phyloP scores from a whole-genome alignment of 30 jellyfish, hydroid and myxozoan genomes.

The Nemopilema nomurai region DNA sequence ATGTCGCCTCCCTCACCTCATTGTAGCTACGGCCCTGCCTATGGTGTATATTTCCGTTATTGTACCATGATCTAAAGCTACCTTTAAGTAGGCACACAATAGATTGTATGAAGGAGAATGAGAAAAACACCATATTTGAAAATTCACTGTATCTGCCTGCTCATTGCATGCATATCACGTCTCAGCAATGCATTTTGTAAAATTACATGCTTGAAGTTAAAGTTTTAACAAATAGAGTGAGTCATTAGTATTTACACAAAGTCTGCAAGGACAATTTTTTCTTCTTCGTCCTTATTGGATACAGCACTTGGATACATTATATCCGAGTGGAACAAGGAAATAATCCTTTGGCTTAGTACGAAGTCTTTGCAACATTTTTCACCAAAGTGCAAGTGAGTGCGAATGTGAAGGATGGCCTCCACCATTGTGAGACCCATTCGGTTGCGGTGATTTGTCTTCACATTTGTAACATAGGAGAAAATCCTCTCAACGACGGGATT shows the following conservation, averaged over 20 bases:
- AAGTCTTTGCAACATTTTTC: slow-evolving; percentile 53
- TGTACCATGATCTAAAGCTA: slow-evolving; percentile 33
- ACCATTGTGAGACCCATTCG: slow-evolving; percentile 60
- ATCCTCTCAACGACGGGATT: slow-evolving; percentile 63
- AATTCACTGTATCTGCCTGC: slow-evolving; percentile 12
- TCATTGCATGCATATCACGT: slow-evolving; percentile 22
- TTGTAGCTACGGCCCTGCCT: slow-evolving; percentile 10
- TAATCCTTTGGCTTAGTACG: not conserved
- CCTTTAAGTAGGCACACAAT: slow-evolving; percentile 31
- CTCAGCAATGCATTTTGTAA: slow-evolving; percentile 11
- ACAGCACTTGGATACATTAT: slow-evolving; percentile 41
- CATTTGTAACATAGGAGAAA: slow-evolving; percentile 40
- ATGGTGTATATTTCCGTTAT: slow-evolving; percentile 15
- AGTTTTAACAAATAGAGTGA: slow-evolving; percentile 25
- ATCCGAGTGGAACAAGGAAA: slow-evolving; percentile 38
- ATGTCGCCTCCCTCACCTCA: not conserved
- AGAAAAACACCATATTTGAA: slow-evolving; percentile 27
- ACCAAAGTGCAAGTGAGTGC: slow-evolving; percentile 24
- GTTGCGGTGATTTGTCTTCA: slow-evolving; percentile 54
- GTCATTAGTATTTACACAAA: slow-evolving; percentile 8
- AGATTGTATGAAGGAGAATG: slow-evolving; percentile 2
- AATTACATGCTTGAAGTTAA: not conserved
- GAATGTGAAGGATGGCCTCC: slow-evolving; percentile 43
- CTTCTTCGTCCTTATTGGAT: slow-evolving; percentile 40
- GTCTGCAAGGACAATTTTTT: slow-evolving; percentile 31